These are phyloP conservation scores for Acanthosepion esculentum DNA, from an alignment of 2,888 invertebrate species.

Conservation along the genomic window DNA sequence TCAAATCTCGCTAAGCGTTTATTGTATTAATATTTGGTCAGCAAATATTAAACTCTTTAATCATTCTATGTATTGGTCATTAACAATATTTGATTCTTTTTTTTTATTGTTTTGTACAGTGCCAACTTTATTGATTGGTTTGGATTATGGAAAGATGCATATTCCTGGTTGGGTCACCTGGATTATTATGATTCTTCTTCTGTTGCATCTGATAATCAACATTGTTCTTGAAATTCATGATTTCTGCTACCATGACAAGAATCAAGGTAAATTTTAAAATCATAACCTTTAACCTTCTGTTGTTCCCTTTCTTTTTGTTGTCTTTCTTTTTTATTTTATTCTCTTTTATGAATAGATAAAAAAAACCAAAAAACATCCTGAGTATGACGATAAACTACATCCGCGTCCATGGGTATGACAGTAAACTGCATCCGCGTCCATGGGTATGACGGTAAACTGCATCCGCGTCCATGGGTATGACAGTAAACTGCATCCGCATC, in stretches of 20 bases:
- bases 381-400: no score
- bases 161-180: constrained; percentile 90
- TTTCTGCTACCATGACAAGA: constrained; percentile 73
- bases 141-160: constrained; percentile 88
- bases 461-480: no score
- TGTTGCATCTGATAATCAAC: constrained; percentile 91
- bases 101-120: constrained; percentile 79
- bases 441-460: no score
- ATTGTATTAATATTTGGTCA: no score
- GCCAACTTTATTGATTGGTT: constrained; percentile 93
- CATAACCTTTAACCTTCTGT: neutral
- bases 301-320: neutral
- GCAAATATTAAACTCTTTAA: no score
- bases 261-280: constrained; percentile 66
- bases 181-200: constrained; percentile 90
- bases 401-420: no score
- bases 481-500: no score
- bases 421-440: no score
- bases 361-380: no score
- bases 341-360: neutral
- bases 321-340: neutral
- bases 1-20: no score
- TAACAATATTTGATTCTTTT: no score
- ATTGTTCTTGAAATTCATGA: constrained; percentile 79
- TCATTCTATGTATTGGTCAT: no score